Conservation (phyloP, 2,113 vertebrate genomes). For the Silurus asotus region DNA sequence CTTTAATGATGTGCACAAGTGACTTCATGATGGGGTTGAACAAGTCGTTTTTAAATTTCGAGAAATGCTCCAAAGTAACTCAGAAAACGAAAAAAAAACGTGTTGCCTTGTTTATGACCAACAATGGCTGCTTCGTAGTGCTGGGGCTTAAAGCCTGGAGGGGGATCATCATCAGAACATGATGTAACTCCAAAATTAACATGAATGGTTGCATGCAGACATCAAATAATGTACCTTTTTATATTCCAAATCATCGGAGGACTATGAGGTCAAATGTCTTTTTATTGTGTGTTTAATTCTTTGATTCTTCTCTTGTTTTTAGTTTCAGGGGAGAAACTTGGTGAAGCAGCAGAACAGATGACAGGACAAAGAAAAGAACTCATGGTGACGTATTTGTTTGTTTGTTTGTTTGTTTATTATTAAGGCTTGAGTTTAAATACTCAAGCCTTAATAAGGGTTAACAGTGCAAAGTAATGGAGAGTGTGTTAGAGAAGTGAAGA, state of each 20-base stretch:
- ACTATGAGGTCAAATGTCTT: background rate
- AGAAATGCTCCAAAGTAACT: too few species aligned
- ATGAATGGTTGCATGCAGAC: too few species aligned
- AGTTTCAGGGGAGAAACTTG: constrained; percentile 71
- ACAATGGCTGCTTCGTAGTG: background rate
- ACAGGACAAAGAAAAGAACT: constrained; percentile 66
- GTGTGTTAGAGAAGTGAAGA: too few species aligned
- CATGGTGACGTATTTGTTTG: constrained; percentile 57
- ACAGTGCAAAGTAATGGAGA: too few species aligned
- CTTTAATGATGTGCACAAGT: too few species aligned
- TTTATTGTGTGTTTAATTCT: background rate
- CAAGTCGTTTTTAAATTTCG: too few species aligned
- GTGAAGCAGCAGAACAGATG: constrained; percentile 56
- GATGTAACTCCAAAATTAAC: too few species aligned
- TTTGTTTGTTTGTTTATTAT: background rate
- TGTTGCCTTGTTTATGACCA: background rate
- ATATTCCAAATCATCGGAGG: background rate
- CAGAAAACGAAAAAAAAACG: too few species aligned
- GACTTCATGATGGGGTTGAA: too few species aligned
- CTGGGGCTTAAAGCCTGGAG: background rate
- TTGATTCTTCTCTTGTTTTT: background rate
- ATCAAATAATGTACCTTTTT: background rate
- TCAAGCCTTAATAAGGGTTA: too few species aligned
- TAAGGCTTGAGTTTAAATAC: background rate
- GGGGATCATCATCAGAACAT: too few species aligned